Evolutionary conservation across 2,888 invertebrate species (phyloP), one percentile per base, ranked within the genome.

Genomic region (Scaptomyza reducta): DNA sequence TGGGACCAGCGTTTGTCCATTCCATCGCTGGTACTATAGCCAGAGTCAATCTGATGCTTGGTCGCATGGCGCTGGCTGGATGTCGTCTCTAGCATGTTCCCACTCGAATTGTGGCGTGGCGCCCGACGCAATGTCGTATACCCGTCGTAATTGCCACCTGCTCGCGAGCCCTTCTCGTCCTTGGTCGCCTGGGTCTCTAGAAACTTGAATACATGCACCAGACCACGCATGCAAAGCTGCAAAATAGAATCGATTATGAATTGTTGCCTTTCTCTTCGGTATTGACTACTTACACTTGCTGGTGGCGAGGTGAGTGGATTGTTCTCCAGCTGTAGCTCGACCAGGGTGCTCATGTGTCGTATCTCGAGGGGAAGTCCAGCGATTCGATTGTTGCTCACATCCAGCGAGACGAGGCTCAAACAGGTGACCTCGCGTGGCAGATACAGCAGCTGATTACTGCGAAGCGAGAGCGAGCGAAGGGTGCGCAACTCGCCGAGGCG

Each of bases 151-250:
- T 91, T 91, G 56, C 91, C 91, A n/a, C 89, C 90, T 13, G 89
- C 83, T 7, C 91, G 89, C 5, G 89, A 89, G 14, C 90, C 90
- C 70, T 90, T 91, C 75, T 92, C 92, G 53, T 93, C 94, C 92
- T 96, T 96, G 89, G 94, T 94, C 49, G 97, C 96, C 93, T 97
- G 96, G 89, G 95, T 96, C 91, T 98, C 97, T 79, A 98, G 93
- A 92, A 96, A 98, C 92, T 98, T 98, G 93, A 98, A 98, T 87
- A 98, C 97, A 92, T 98, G 98, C 89, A 97, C 96, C 89, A 97
- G 94, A 82, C 98, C 98, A 91, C 97, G 95, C 92, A 96, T 96
- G 93, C 98, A 98, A 10, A 91, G 90, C 91, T 91, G 22, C 14
- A 59, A 57, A 6, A 31, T 25, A n/a, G 11, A 13, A 13, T 38